Evolutionary conservation across 2,888 invertebrate genomes (phyloP), one percentile per base, ranked within the genome.

Genomic region (Thymelicus lineola): DNA sequence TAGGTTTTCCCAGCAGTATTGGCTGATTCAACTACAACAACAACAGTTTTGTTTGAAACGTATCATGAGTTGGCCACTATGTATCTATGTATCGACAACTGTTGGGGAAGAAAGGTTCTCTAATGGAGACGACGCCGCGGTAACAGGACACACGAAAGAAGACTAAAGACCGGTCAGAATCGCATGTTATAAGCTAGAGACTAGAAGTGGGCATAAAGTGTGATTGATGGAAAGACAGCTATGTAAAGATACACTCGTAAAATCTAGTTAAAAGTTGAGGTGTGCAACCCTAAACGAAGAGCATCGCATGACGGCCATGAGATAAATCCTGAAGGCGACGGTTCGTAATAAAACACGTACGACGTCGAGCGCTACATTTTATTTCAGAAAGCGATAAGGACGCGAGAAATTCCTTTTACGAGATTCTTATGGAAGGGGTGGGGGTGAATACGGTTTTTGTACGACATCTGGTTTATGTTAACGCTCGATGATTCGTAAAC

Each of bases 301-400:
- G 80, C 82, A 84, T 76, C 81, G 80, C 75, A 78, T 45, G 35
- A 82, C 85, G 84, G 84, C 89, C 85, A 84, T 82, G 88, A 92
- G 90, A 91, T 92, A 92, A 92, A 91, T 92, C 89, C 90, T 88
- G 85, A 82, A 88, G 86, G 86, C 88, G 89, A 88, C 87, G 84
- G 83, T 81, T 82, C 82, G 89, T 91, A 93, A 93, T 93, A 92
- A 92, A 93, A 92, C 91, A 92, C 92, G 91, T 90, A 89, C 90
- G 88, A 86, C 80, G 88, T 84, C 84, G 75, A 81, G 85, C 87
- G 90, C 88, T 90, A 91, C 92, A 91, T 93, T 92, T 93, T 93
- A 93, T 93, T 93, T 92, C 90, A 86, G 88, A 89, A 91, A 89
- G 91, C 91, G 92, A 93, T 93, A 93, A 92, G 92, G 88, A 89